These are phyloP conservation scores for Acanthornis magna DNA, from an alignment of 2,797 vertebrate genomes.

Conservation along the genomic window DNA sequence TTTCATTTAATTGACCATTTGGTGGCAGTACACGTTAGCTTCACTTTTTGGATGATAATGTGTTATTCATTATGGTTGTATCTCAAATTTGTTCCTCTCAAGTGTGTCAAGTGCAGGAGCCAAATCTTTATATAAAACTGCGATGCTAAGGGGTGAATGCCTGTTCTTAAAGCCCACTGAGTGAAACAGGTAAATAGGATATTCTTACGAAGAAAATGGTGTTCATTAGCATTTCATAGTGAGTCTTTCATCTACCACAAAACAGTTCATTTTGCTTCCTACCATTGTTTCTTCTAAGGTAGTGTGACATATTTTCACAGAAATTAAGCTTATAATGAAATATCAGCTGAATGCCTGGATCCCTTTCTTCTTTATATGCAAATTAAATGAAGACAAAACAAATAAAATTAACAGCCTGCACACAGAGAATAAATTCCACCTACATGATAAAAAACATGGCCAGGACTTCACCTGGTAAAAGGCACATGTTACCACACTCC, in stretches of 20 bases:
- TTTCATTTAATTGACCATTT: constrained; percentile 60
- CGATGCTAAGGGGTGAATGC: neutral
- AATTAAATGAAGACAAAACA: neutral
- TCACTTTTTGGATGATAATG: neutral
- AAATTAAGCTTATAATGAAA: neutral
- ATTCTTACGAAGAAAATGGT: neutral
- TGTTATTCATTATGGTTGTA: neutral
- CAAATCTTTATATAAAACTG: neutral
- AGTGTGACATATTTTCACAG: neutral
- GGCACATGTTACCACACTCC: neutral
- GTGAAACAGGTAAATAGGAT: neutral
- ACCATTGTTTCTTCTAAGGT: neutral
- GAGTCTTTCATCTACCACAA: neutral
- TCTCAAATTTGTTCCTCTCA: neutral
- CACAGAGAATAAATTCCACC: neutral
- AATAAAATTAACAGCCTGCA: neutral
- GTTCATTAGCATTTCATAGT: neutral
- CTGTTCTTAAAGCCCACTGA: neutral
- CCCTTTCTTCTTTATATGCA: neutral
- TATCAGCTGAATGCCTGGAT: neutral
- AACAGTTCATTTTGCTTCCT: neutral
- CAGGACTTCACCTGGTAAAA: neutral
- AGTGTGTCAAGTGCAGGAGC: neutral
- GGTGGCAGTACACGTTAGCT: constrained; percentile 72
- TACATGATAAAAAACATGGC: neutral